Conservation (phyloP, 2,113 vertebrate species). For the Ciconia stormi region DNA sequence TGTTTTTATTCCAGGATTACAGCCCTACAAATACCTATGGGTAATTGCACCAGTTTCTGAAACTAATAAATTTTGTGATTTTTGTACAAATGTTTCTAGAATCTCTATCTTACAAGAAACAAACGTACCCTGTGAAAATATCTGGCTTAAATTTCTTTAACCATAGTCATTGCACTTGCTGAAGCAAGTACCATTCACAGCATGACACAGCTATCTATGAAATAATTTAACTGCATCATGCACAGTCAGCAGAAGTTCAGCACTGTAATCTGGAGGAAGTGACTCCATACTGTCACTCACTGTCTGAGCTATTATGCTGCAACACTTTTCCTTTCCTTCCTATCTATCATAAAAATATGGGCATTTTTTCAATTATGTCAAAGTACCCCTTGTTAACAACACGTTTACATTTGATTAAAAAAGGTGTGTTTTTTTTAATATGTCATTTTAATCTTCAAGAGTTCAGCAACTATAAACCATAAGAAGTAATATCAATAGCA, state of each 20-base stretch:
- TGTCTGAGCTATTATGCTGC: neutral
- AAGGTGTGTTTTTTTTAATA: neutral
- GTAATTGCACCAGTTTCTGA: neutral
- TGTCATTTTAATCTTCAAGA: neutral
- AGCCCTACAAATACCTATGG: neutral
- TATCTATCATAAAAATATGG: neutral
- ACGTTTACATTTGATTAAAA: neutral
- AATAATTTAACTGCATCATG: neutral
- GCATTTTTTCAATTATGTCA: neutral
- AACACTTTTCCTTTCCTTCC: neutral
- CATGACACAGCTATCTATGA: constrained; percentile 10
- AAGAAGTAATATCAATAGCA: neutral
- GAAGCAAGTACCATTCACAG: neutral
- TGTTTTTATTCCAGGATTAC: neutral
- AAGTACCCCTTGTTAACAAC: neutral
- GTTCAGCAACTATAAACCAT: neutral
- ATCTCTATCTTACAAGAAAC: neutral
- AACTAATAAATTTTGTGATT: neutral
- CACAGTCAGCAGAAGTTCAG: neutral
- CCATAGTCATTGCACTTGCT: neutral
- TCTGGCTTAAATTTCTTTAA: neutral
- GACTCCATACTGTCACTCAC: neutral
- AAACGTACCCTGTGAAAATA: neutral
- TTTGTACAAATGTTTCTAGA: neutral
- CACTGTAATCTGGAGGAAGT: neutral